Base-by-base conservation (phyloP, 1,140 invertebrate genomes). In the Atta colombica region DNA sequence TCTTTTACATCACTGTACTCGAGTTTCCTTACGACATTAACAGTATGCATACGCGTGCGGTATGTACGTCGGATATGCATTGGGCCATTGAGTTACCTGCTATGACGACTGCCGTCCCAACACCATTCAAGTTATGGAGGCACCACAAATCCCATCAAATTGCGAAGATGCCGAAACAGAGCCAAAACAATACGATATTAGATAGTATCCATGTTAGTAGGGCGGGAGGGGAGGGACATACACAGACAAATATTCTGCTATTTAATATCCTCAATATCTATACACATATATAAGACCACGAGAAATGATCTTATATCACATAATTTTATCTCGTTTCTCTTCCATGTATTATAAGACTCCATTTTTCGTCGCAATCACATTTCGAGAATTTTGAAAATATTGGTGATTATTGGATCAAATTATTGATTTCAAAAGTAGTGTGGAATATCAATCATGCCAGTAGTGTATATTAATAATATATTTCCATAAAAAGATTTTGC, bases 81-180 rank as follows among this genome's bases (percentile, higher is more conserved):
- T 87, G 86, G 84, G 88, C 86, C 80, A 88, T 91, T 75, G 61
- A 92, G 91, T 95, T 95, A 95, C 95, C 95, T 95, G 94, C 91
- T 95, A 77, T 95, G 94, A 92, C 94, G 95, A 94, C 94, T 95
- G 95, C 84, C 74, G 93, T 92, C 93, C 94, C 94, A 93, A 95
- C 94, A 95, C 94, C 94, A 94, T 94, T 84, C 93, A 94, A 94
- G 91, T 94, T 92, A 92, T 82, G 90, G 91, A 91, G 89, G 92
- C 93, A 94, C 89, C 93, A 92, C 77, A 94, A 94, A 93, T 94
- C 87, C 93, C 93, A 94, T 87, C 89, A 94, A 93, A 94, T 90
- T 84, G 91, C 92, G 89, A 78, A 66, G 93, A 94, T 93, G 90
- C 93, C 92, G 93, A 91, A 94, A 95, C 91, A 94, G 91, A 94